Percentiles rank a stretch among this genome's conserved stretches.
Evolutionary conservation across 2,888 invertebrate species (phyloP).

Genomic region (Willowsia nigromaculata): DNA sequence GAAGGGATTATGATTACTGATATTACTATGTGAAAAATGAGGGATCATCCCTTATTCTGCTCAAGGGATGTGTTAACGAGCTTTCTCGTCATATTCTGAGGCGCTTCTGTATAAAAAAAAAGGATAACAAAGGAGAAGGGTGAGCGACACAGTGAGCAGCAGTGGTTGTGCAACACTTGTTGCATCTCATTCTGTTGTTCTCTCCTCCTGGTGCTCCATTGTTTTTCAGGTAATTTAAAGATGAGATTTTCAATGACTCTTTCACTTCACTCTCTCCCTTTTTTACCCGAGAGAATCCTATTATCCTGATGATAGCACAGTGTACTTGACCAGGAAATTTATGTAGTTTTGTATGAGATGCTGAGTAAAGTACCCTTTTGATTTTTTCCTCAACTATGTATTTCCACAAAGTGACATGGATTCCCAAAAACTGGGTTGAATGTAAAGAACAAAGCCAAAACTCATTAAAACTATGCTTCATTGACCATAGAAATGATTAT

Average conservation of each 20-base stretch:
- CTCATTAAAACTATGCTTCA: constrained; percentile 35
- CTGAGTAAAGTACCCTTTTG: background rate
- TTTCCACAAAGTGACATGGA: constrained; percentile 2
- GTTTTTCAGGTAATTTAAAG: constrained; percentile 47
- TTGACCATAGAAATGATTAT: constrained; percentile 56
- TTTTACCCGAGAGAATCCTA: background rate
- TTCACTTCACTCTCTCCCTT: background rate
- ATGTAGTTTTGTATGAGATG: background rate
- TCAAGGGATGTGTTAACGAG: constrained; percentile 70
- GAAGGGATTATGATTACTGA: constrained; percentile 59
- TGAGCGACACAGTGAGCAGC: background rate
- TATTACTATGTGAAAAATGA: constrained; percentile 73
- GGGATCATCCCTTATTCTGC: constrained; percentile 66
- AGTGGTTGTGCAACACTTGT: constrained; percentile 21
- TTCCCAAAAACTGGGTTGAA: background rate
- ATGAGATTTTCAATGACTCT: constrained; percentile 6
- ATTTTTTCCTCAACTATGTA: background rate
- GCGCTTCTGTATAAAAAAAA: constrained; percentile 43
- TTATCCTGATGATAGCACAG: background rate
- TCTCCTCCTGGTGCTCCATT: background rate
- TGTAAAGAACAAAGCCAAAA: constrained; percentile 18
- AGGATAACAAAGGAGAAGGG: constrained; percentile 26
- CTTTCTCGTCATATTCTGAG: constrained; percentile 55
- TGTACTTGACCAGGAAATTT: background rate
- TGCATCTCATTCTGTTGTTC: constrained; percentile 2